A percentile compares a stretch with the other conserved stretches of the same genome.
phyloP scores from a whole-genome alignment of 2,113 vertebrate genomes.

The Mesitornis unicolor region DNA sequence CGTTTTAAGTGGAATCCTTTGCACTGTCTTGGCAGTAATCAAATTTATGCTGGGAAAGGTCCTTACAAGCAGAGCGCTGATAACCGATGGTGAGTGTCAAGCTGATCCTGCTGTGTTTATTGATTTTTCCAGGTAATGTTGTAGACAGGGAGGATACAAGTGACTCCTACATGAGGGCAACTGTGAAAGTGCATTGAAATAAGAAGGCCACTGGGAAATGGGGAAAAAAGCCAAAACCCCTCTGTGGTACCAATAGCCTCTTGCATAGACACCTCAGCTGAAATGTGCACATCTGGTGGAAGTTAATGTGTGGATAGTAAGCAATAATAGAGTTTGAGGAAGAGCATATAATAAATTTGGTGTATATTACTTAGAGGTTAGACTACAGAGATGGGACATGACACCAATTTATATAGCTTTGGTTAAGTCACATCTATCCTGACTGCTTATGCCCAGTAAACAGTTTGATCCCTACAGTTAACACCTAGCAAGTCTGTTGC shows the following conservation, averaged over 20 bases:
- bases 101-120: background rate
- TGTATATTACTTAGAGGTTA: background rate
- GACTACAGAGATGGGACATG: background rate
- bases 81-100: constrained; percentile 89
- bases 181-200: background rate
- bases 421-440: background rate
- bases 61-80: constrained; percentile 94
- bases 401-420: background rate
- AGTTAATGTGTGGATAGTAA: background rate
- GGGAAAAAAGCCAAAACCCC: background rate
- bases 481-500: background rate
- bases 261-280: background rate
- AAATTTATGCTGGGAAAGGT: constrained; percentile 96
- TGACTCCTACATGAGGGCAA: background rate
- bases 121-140: background rate
- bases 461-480: background rate
- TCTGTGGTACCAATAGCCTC: background rate
- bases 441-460: background rate
- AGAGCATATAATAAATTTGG: background rate
- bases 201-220: background rate
- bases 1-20: constrained; percentile 91
- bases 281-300: background rate
- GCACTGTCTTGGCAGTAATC: constrained; percentile 86
- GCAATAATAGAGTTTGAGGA: background rate
- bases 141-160: background rate